phyloP scores from a whole-genome alignment of 2,797 vertebrate species.

The Urosaurus nigricauda region DNA sequence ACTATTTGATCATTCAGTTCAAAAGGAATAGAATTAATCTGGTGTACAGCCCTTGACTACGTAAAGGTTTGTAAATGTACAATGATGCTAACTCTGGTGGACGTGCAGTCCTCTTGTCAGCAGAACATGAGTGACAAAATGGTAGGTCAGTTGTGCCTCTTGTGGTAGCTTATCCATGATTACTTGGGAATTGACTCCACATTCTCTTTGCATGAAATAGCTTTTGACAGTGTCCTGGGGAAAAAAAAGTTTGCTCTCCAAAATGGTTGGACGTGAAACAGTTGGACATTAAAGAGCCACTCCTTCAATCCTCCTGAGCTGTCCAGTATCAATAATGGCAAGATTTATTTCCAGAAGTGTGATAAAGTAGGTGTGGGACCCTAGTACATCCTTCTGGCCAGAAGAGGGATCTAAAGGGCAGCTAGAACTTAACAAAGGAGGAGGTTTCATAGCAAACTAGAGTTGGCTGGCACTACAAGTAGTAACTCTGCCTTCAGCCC shows the following conservation, averaged over 20 bases:
- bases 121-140: neutral
- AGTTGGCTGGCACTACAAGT: no score
- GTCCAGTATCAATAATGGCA: constrained; percentile 56
- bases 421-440: no score
- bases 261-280: constrained; percentile 45
- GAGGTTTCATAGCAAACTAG: no score
- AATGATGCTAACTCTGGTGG: constrained; percentile 26
- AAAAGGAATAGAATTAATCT: neutral
- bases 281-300: constrained; percentile 65
- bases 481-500: no score
- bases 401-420: no score
- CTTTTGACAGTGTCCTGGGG: constrained; percentile 39
- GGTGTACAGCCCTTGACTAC: constrained; percentile 47
- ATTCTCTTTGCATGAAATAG: constrained; percentile 59
- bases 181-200: constrained; percentile 62
- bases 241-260: constrained; percentile 49
- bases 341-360: constrained; percentile 49
- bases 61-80: constrained; percentile 21
- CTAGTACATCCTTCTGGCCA: no score
- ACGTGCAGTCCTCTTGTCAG: constrained; percentile 53
- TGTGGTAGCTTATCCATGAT: constrained; percentile 46
- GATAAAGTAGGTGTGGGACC: constrained; percentile 38
- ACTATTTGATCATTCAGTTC: constrained; percentile 23
- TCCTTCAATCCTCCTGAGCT: constrained; percentile 70
- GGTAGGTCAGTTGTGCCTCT: constrained; percentile 51